Percentiles rank a stretch among this genome's conserved stretches.
phyloP scores from a whole-genome alignment of 2,888 invertebrate species.

The Tetanocera ferruginea region DNA sequence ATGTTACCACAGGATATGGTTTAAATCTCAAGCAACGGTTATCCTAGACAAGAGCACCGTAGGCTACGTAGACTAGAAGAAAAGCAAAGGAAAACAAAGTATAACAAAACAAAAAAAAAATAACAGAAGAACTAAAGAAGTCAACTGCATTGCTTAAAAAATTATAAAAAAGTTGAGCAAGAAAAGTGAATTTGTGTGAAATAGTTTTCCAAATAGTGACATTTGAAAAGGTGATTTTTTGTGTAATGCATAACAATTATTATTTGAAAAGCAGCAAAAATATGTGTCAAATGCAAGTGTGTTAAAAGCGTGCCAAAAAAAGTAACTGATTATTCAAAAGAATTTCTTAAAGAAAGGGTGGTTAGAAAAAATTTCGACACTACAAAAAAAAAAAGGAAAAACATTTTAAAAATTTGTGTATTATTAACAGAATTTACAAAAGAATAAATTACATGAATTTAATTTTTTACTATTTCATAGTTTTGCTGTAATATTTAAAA shows the following conservation, averaged over 20 bases:
- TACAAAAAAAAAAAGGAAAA: not conserved
- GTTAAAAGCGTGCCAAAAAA: no score
- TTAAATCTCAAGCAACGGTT: conserved; percentile 64
- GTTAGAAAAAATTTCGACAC: not conserved
- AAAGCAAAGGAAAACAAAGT: conserved; percentile 35
- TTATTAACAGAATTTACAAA: no score
- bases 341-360: no score
- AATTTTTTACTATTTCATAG: no score
- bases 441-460: no score
- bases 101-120: conserved; percentile 18
- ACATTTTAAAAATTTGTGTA: not conserved
- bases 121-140: no score
- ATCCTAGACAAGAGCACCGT: conserved; percentile 63
- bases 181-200: not conserved
- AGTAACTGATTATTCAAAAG: no score
- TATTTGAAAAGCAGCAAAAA: no score
- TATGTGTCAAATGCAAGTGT: no score
- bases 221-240: no score
- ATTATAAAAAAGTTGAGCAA: not conserved
- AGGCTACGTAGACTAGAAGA: conserved; percentile 35
- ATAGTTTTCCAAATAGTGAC: not conserved
- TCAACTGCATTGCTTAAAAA: not conserved
- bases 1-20: conserved; percentile 61
- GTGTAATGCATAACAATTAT: no score
- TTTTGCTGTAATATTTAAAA: no score